Conservation (phyloP, 2,797 vertebrate genomes). For the Aeoliscus strigatus region DNA sequence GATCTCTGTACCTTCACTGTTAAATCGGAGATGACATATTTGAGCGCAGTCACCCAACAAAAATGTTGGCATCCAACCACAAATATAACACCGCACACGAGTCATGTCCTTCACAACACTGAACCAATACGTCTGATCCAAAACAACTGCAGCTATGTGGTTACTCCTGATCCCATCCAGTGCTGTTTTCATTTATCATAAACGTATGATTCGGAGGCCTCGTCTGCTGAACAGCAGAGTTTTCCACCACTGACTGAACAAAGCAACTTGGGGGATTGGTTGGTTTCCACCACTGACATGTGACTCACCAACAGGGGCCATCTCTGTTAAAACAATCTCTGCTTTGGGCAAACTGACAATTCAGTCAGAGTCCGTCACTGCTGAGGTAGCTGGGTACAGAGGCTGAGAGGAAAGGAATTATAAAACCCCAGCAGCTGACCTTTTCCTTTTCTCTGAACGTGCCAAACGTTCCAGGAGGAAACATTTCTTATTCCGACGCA, state of each 20-base stretch:
- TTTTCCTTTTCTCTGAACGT: constrained; percentile 10
- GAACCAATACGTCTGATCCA: constrained; percentile 18
- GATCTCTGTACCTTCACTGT: constrained; percentile 14
- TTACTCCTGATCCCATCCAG: no score
- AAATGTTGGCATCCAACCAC: constrained; percentile 14
- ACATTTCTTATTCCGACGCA: constrained; percentile 14
- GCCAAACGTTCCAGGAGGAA: constrained; percentile 1
- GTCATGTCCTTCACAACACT: constrained; percentile 19
- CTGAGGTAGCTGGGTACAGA: constrained; percentile 45
- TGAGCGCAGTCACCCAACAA: constrained; percentile 26
- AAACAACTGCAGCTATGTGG: constrained; percentile 22
- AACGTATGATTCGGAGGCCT: constrained; percentile 30
- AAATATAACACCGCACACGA: constrained; percentile 27
- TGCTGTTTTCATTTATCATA: constrained; percentile 29
- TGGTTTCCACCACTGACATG: no score
- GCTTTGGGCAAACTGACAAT: no score
- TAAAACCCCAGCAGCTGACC: no score
- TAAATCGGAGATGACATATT: constrained; percentile 34
- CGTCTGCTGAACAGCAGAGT: no score
- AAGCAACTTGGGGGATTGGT: no score
- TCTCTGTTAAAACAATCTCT: no score
- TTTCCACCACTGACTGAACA: no score
- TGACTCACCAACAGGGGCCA: no score
- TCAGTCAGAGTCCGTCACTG: no score
- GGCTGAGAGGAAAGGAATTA: no score